phyloP scores from a whole-genome alignment of 2,888 invertebrate genomes.

The Megastigmus dorsalis region DNA sequence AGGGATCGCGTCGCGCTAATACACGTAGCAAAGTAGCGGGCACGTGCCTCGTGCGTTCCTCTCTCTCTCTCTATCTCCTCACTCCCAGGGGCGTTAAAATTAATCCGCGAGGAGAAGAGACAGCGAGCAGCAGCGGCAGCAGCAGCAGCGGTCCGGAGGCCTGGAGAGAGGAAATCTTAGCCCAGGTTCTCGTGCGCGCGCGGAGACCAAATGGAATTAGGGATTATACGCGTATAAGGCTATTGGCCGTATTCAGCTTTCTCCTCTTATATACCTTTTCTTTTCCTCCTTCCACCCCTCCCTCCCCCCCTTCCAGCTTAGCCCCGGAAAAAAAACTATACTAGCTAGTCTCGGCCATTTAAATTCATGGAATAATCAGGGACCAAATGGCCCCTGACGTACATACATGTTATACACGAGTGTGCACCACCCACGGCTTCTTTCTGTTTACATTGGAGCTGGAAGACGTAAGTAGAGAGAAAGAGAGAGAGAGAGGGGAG shows the following conservation, averaged over 20 bases:
- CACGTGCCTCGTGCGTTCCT: slow-evolving; percentile 28
- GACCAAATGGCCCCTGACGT: slow-evolving; percentile 39
- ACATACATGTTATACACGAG: too few relatives aligned
- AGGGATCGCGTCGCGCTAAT: neutral
- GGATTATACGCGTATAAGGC: slow-evolving; percentile 59
- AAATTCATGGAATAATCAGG: slow-evolving; percentile 73
- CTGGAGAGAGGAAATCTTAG: slow-evolving; percentile 14
- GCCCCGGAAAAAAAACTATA: neutral
- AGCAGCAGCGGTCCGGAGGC: too few relatives aligned
- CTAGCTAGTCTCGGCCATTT: slow-evolving; percentile 61
- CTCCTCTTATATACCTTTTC: slow-evolving; percentile 24
- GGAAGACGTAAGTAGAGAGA: too few relatives aligned
- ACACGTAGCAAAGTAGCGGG: slow-evolving; percentile 8
- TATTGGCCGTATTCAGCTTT: too few relatives aligned
- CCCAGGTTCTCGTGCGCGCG: neutral
- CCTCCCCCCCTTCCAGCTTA: too few relatives aligned
- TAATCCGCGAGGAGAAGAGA: slow-evolving; percentile 58
- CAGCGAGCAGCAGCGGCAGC: too few relatives aligned
- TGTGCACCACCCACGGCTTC: neutral
- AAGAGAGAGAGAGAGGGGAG: neutral
- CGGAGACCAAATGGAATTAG: slow-evolving; percentile 60
- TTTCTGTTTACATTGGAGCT: slow-evolving; percentile 31
- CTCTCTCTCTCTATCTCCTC: too few relatives aligned
- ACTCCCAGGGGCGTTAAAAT: slow-evolving; percentile 59
- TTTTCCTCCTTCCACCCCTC: too few relatives aligned